Evolutionary conservation across 2,888 invertebrate genomes (phyloP), one percentile per base, ranked within the genome.

Genomic region (Sabatieria punctata): DNA sequence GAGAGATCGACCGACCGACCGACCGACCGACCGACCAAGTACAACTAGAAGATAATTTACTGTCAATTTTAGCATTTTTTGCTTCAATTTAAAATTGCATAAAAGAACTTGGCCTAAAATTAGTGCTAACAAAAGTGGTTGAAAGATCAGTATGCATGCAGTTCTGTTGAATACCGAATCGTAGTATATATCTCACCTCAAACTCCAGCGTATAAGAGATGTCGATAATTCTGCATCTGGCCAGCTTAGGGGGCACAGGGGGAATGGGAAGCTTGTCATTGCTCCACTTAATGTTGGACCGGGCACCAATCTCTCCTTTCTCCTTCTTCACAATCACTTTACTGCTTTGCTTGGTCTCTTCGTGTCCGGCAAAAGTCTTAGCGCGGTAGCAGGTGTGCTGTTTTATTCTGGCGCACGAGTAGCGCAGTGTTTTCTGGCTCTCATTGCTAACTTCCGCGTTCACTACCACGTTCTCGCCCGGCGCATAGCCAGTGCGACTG

Each of bases 341-440:
- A 25, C 48, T 49, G 15, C 53, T 52, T 8, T 52, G 51, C 49
- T 61, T 60, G 18, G 51, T 47, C 40, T 59, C 55, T 47, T 63
- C 61, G n/a, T 54, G 50, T n/a, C 63, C 63, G 25, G 57, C 55
- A 43, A 63, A 63, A 18, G 59, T 60, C 49, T 63, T 63, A 3
- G 63, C 61, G 48, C 58, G 55, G 46, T 51, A 61, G 8, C 25
- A 13, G n/a, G 37, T 35, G 43, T 52, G 49, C 44, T 57, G 59
- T 15, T 49, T 53, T 19, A 57, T 41, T 26, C 45, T 37, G 6
- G 54, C 43, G 15, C 35, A 24, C 19, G 48, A 47, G 41, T 44
- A 44, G 24, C 49, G 46, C n/a, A 43, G 13, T 22, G 42, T 49
- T 15, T 36, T 35, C n/a, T 11, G 18, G 23, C 36, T 37, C 22